A percentile compares a stretch with the other conserved stretches of the same genome.
Conservation (phyloP, 2,797 vertebrate genomes). For the Hypotaenidia okinawae region DNA sequence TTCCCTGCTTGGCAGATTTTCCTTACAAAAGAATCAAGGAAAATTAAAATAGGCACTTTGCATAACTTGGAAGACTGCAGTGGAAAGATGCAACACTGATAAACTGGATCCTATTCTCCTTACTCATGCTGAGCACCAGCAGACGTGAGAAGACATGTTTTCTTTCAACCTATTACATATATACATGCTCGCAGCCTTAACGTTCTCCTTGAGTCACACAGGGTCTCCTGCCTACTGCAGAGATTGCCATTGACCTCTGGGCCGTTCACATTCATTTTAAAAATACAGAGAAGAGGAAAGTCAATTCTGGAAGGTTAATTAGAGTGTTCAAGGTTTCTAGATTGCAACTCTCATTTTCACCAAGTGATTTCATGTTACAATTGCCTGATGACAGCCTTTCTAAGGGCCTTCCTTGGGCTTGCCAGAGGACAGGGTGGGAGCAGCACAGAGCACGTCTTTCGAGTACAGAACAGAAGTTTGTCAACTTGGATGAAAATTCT, state of each 20-base stretch:
- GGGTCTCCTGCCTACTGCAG: neutral
- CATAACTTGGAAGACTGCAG: neutral
- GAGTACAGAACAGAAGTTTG: neutral
- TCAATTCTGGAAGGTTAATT: neutral
- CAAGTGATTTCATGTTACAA: neutral
- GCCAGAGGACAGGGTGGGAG: neutral
- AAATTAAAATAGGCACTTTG: neutral
- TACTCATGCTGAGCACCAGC: neutral
- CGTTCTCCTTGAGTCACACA: neutral
- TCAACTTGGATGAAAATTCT: neutral
- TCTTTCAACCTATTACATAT: neutral
- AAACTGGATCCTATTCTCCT: neutral
- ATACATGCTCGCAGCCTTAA: neutral
- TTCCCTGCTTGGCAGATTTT: neutral
- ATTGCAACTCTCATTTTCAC: neutral
- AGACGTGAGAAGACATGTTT: neutral
- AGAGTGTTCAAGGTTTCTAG: neutral
- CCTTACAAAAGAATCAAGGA: neutral
- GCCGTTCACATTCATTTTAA: neutral
- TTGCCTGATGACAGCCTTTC: neutral
- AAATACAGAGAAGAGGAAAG: neutral
- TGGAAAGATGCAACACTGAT: neutral
- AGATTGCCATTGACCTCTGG: neutral
- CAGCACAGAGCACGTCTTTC: rapidly evolving
- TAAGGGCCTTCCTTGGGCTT: neutral